Conservation (phyloP, 2,888 invertebrate species). For the Drosophila paracracens region DNA sequence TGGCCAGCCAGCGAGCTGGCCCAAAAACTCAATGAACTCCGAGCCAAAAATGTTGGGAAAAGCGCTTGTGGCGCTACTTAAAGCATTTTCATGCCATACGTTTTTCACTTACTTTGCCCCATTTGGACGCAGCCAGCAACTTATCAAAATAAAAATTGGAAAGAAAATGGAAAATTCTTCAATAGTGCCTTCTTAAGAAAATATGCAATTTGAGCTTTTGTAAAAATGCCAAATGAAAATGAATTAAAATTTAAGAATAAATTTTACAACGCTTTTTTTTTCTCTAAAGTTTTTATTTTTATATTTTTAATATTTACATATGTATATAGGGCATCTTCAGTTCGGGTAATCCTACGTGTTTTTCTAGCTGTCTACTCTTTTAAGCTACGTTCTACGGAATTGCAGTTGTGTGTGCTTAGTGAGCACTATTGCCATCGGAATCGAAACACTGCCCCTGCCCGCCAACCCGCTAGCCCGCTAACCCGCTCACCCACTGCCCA, state of each 20-base stretch:
- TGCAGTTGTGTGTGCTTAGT: conserved; percentile 48
- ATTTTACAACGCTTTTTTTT: background rate
- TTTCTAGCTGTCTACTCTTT: conserved; percentile 11
- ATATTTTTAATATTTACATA: background rate
- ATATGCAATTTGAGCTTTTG: background rate
- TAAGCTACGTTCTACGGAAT: conserved; percentile 30
- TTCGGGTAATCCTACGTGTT: background rate
- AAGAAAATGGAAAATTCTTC: conserved; percentile 57
- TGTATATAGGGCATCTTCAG: background rate
- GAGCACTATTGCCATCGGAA: conserved; percentile 18
- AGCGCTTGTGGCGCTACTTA: conserved; percentile 54
- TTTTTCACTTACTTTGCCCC: conserved; percentile 45
- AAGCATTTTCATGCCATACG: conserved; percentile 58
- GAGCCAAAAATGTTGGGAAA: conserved; percentile 18
- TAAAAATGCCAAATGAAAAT: background rate
- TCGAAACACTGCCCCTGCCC: conserved; percentile 8
- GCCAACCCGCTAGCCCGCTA: no score
- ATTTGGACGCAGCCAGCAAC: conserved; percentile 45
- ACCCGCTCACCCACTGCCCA: background rate
- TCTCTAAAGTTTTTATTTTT: background rate
- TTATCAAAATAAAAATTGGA: conserved; percentile 74
- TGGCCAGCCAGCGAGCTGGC: conserved; percentile 17
- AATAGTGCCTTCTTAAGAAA: background rate
- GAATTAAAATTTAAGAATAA: background rate
- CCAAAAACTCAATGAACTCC: conserved; percentile 47